These are phyloP conservation scores for Pocillopora verrucosa DNA, from an alignment of 64 coral and sea anemone species.

Conservation along the genomic window DNA sequence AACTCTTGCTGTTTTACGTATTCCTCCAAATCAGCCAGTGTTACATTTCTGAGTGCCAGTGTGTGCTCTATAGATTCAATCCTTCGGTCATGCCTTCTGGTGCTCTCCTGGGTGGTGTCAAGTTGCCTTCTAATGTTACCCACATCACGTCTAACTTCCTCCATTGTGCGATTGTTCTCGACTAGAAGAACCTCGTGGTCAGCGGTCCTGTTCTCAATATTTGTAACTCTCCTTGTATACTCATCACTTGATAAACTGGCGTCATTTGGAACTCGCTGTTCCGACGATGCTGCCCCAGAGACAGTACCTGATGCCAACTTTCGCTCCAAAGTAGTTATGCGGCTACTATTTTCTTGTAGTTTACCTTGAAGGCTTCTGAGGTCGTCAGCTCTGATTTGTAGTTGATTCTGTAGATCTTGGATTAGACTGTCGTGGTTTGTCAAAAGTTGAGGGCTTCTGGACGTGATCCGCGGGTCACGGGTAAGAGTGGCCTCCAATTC, in stretches of 20 bases:
- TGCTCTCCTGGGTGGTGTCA: not conserved
- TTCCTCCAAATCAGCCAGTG: conserved; percentile 23
- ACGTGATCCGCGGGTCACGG: no score
- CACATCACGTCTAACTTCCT: not conserved
- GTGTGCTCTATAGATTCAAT: conserved; percentile 34
- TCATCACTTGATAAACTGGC: not conserved
- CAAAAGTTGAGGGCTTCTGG: no score
- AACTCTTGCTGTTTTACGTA: conserved; percentile 28
- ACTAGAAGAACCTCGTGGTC: conserved; percentile 23
- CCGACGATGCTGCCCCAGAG: not conserved
- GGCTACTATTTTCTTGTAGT: no score
- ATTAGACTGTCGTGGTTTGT: no score
- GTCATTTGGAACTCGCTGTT: not conserved
- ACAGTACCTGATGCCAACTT: not conserved
- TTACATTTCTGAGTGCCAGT: conserved; percentile 22
- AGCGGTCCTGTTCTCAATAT: conserved; percentile 9
- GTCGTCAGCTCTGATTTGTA: no score
- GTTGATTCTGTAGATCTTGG: no score
- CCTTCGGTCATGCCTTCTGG: not conserved
- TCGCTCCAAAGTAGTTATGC: no score
- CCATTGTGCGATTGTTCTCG: not conserved
- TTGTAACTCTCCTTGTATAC: not conserved
- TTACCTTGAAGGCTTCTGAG: no score
- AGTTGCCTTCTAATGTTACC: conserved; percentile 8
- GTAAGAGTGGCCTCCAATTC: no score